Conservation (phyloP, 1,140 invertebrate species). For the Lycorma delicatula region DNA sequence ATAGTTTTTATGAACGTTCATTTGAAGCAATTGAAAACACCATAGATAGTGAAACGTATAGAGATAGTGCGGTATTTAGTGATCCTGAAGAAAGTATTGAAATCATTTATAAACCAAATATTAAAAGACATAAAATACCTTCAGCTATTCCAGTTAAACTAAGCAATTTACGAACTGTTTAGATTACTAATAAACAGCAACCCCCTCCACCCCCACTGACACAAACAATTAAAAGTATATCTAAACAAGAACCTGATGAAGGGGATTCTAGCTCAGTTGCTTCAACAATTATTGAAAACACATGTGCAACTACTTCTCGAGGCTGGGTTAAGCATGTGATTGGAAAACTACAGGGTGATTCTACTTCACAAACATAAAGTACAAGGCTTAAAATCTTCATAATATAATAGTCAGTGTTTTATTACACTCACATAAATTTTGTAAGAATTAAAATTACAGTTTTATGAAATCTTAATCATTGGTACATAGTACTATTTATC, state of each 20-base stretch:
- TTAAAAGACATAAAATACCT: constrained; percentile 26
- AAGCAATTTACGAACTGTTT: constrained; percentile 18
- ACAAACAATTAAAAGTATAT: background rate
- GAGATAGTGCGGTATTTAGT: constrained; percentile 78
- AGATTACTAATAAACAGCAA: too few relatives aligned
- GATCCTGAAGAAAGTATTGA: constrained; percentile 49
- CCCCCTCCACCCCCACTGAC: too few relatives aligned
- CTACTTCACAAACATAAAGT: too few relatives aligned
- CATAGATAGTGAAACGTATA: constrained; percentile 54
- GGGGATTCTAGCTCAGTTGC: constrained; percentile 40
- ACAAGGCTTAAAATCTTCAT: too few relatives aligned
- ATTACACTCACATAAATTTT: too few relatives aligned
- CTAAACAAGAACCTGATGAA: constrained; percentile 33
- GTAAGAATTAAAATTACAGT: too few relatives aligned
- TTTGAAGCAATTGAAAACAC: constrained; percentile 61
- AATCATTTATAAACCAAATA: background rate
- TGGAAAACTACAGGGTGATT: constrained; percentile 40
- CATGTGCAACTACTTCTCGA: constrained; percentile 29
- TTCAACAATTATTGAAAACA: constrained; percentile 38
- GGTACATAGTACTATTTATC: too few relatives aligned
- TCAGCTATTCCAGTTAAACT: constrained; percentile 39
- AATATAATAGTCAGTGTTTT: too few relatives aligned
- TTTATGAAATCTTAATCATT: too few relatives aligned
- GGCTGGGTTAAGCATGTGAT: constrained; percentile 45
- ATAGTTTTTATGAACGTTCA: constrained; percentile 64